phyloP scores from a whole-genome alignment of 2,797 vertebrate species.

The Morelia viridis region DNA sequence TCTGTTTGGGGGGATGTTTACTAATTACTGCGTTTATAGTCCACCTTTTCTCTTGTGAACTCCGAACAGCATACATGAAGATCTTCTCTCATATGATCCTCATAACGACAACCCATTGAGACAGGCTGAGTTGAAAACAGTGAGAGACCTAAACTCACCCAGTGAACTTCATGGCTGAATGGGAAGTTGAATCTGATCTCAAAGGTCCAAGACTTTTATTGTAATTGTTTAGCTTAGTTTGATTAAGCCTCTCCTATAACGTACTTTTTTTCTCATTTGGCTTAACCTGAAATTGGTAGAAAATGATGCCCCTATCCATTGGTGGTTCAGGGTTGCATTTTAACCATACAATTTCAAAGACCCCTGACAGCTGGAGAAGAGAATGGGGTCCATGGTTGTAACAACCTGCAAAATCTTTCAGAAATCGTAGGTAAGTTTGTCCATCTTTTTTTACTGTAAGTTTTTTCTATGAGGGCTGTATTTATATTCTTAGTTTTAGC shows the following conservation, averaged over 20 bases:
- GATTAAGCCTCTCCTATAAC: neutral
- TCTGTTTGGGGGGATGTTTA: neutral
- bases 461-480: neutral
- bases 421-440: neutral
- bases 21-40: neutral
- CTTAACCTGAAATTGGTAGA: neutral
- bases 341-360: neutral
- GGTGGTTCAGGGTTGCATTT: neutral
- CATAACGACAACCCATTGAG: neutral
- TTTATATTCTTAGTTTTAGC: constrained; percentile 2
- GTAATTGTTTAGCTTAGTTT: neutral
- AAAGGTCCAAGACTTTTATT: neutral
- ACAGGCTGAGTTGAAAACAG: neutral
- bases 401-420: neutral
- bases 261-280: neutral
- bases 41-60: neutral
- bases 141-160: neutral
- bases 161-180: neutral
- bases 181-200: neutral
- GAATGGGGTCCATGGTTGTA: too few relatives aligned
- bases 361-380: neutral
- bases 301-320: neutral
- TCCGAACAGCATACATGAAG: neutral
- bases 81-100: neutral
- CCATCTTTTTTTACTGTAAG: neutral